Evolutionary conservation across 2,113 vertebrate genomes (phyloP).

Genomic region (Motacilla tschutschensis): DNA sequence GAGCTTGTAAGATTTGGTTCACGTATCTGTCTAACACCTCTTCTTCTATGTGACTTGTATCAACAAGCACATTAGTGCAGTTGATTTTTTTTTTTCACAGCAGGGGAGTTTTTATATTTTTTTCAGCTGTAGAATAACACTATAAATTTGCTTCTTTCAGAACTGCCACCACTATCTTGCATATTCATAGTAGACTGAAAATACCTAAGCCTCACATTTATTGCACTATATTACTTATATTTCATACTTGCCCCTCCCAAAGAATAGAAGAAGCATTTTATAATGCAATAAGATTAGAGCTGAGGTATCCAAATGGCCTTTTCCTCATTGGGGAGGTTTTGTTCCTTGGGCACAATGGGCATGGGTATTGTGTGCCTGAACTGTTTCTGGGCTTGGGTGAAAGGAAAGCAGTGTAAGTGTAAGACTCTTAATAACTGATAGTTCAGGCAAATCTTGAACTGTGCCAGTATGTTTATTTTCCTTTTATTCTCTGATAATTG

Average conservation of each 20-base stretch:
- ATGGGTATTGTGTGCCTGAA: neutral
- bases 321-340: neutral
- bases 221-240: neutral
- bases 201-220: neutral
- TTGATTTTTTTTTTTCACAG: too few species aligned
- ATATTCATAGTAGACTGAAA: neutral
- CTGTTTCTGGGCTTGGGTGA: neutral
- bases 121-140: neutral
- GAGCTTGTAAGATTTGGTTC: neutral
- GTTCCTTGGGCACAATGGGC: neutral
- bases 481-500: neutral
- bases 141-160: neutral
- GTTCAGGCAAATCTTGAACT: neutral
- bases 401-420: neutral
- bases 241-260: neutral
- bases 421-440: neutral
- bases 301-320: accelerated
- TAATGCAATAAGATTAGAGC: neutral
- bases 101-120: neutral
- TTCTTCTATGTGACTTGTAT: neutral
- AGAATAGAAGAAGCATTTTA: neutral
- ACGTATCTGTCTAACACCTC: neutral
- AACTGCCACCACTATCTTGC: accelerated
- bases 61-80: neutral
- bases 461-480: neutral